phyloP scores from a whole-genome alignment of 2,113 vertebrate species.

The Halcyon senegalensis region DNA sequence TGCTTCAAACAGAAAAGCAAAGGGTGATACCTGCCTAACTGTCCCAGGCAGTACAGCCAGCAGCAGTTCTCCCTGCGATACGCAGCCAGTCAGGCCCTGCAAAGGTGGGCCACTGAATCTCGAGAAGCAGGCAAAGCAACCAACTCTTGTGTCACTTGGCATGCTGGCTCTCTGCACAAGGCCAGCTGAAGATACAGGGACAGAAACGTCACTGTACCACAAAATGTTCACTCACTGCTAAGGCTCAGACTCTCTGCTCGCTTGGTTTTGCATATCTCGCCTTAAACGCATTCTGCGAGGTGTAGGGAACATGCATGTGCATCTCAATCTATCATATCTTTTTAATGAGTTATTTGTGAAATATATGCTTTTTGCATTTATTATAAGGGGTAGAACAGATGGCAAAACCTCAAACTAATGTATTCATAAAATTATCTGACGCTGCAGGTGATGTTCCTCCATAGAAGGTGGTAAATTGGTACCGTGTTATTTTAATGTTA shows the following conservation, averaged over 20 bases:
- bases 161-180: background rate
- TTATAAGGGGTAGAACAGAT: slow-evolving; percentile 52
- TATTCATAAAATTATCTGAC: slow-evolving; percentile 45
- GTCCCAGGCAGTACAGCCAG: background rate
- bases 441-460: slow-evolving; percentile 47
- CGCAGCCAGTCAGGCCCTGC: background rate
- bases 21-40: background rate
- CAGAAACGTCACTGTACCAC: background rate
- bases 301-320: background rate
- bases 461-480: slow-evolving; percentile 5
- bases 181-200: background rate
- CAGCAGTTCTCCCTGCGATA: background rate
- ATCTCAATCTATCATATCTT: slow-evolving; percentile 53
- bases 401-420: slow-evolving; percentile 49
- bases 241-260: background rate
- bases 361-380: slow-evolving; percentile 41
- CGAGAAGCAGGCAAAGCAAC: background rate
- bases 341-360: slow-evolving; percentile 56
- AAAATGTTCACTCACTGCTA: background rate
- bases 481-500: slow-evolving; percentile 27
- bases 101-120: rapidly evolving
- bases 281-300: background rate
- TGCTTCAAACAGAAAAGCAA: background rate
- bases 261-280: background rate
- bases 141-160: background rate